Conservation (phyloP, 2,113 vertebrate species). For the Cynocephalus volans region DNA sequence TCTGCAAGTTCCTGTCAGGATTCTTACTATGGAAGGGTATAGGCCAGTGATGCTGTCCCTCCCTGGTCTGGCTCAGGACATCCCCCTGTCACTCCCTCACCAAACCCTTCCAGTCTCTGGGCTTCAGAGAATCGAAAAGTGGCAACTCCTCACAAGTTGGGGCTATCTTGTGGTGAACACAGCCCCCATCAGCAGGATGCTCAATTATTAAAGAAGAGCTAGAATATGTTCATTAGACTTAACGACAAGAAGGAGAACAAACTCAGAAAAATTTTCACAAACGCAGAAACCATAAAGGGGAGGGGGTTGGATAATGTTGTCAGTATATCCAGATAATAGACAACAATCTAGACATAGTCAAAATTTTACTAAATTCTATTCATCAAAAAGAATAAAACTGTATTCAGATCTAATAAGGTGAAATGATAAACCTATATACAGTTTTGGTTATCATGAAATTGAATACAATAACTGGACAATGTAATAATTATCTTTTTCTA, state of each 20-base stretch:
- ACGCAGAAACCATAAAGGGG: background rate
- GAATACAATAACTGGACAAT: slow-evolving; percentile 8
- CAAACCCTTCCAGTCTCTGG: background rate
- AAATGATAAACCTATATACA: slow-evolving; percentile 26
- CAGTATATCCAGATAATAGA: background rate
- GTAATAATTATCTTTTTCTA: slow-evolving; percentile 52
- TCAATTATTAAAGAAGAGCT: slow-evolving; percentile 24
- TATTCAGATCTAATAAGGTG: slow-evolving; percentile 47
- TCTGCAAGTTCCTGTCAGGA: background rate
- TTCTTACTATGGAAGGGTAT: background rate
- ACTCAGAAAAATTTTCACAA: background rate
- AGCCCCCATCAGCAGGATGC: background rate
- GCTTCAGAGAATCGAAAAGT: background rate
- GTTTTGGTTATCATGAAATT: slow-evolving; percentile 47
- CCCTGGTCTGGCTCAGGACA: background rate
- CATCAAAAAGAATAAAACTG: slow-evolving; percentile 30
- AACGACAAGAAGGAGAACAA: background rate
- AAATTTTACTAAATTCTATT: slow-evolving; percentile 46
- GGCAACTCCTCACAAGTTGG: background rate
- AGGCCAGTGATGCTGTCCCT: background rate
- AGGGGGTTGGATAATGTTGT: background rate
- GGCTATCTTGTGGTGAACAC: background rate
- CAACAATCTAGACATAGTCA: slow-evolving; percentile 30
- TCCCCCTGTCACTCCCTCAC: background rate
- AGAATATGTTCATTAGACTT: background rate